A percentile compares a stretch with the other conserved stretches of the same genome.
Conservation (phyloP, 2,113 vertebrate genomes). For the Tetraodon nigroviridis region DNA sequence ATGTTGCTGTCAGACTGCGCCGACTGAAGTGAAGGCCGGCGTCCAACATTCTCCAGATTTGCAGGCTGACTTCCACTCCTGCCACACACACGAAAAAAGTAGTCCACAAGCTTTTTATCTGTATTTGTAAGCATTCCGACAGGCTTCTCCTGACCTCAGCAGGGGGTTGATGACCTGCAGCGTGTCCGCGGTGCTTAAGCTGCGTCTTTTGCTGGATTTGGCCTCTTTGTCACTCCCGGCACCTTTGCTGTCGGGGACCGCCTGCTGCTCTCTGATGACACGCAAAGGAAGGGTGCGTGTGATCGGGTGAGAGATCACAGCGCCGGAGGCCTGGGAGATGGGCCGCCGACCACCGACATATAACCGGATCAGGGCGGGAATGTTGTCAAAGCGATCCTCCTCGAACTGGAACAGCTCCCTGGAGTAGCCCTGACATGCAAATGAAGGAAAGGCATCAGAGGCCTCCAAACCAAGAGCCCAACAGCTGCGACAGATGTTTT, state of each 20-base stretch:
- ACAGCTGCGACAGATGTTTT: neutral
- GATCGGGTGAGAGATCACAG: slow-evolving; percentile 79
- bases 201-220: slow-evolving; percentile 66
- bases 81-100: slow-evolving; percentile 9
- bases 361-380: slow-evolving; percentile 79
- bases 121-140: neutral
- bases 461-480: slow-evolving; percentile 2
- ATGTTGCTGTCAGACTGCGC: slow-evolving; percentile 77
- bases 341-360: slow-evolving; percentile 72
- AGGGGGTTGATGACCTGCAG: slow-evolving; percentile 53
- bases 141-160: slow-evolving; percentile 45
- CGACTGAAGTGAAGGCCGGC: slow-evolving; percentile 72
- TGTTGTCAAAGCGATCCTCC: slow-evolving; percentile 82
- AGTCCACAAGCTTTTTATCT: neutral
- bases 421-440: slow-evolving; percentile 71
- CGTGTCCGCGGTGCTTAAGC: slow-evolving; percentile 58
- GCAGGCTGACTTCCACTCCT: slow-evolving; percentile 83
- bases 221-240: slow-evolving; percentile 6
- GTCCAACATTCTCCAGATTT: slow-evolving; percentile 75
- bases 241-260: slow-evolving; percentile 1
- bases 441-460: slow-evolving; percentile 8
- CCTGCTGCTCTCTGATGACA: slow-evolving; percentile 66
- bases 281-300: slow-evolving; percentile 72
- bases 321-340: slow-evolving; percentile 78
- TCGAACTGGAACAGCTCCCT: slow-evolving; percentile 84